Conservation (phyloP, 1,140 invertebrate genomes). For the Bombus huntii region DNA sequence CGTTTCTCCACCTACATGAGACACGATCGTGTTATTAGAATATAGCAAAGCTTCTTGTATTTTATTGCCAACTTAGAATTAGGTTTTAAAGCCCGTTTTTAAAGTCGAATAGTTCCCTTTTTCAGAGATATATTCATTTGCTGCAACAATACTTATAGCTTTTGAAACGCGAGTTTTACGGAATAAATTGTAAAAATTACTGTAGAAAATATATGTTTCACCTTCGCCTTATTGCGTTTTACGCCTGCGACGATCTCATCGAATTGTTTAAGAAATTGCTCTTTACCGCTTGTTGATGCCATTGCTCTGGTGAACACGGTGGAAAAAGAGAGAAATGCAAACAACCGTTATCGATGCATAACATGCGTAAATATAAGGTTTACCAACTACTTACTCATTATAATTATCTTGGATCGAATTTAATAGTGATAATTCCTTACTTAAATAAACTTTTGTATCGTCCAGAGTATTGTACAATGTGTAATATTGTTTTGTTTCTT, state of each 20-base stretch:
- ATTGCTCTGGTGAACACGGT: slow-evolving; percentile 84
- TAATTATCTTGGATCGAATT: slow-evolving; percentile 98
- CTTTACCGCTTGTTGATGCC: slow-evolving; percentile 87
- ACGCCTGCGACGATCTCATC: slow-evolving; percentile 93
- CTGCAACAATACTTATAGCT: no score
- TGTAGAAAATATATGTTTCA: slow-evolving; percentile 70
- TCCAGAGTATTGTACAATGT: slow-evolving; percentile 98
- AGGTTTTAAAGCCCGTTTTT: background rate
- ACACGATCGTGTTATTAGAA: slow-evolving; percentile 8
- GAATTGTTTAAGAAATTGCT: slow-evolving; percentile 94
- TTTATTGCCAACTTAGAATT: background rate
- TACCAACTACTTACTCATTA: slow-evolving; percentile 88
- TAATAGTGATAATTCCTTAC: slow-evolving; percentile 94
- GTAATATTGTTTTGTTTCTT: slow-evolving; percentile 98
- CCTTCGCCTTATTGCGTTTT: slow-evolving; percentile 91
- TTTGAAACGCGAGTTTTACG: no score
- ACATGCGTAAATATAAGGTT: slow-evolving; percentile 26
- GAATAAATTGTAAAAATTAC: background rate
- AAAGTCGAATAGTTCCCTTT: background rate
- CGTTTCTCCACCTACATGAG: slow-evolving; percentile 81
- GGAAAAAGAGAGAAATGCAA: slow-evolving; percentile 44
- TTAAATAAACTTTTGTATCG: slow-evolving; percentile 95
- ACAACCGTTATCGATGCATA: slow-evolving; percentile 1
- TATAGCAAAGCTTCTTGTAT: background rate
- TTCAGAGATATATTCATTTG: background rate